Evolutionary conservation across 2,113 vertebrate species (phyloP).

Genomic region (Anhinga anhinga): DNA sequence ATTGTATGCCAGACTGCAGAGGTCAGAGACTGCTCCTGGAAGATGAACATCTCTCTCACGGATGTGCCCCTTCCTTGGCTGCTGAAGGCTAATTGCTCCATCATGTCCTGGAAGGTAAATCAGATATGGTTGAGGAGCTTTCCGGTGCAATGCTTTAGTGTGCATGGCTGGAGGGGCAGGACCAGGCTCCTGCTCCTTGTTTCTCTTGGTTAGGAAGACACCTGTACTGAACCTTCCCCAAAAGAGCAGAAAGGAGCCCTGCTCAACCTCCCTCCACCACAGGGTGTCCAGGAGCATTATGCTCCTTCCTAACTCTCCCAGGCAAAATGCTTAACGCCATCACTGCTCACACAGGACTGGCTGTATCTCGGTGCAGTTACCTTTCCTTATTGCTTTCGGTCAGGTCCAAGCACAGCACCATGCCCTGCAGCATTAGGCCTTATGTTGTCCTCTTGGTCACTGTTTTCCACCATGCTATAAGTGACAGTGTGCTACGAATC

Average conservation of each 20-base stretch:
- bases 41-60: fast-evolving
- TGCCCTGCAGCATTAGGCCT: neutral
- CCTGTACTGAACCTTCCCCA: neutral
- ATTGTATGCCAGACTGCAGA: neutral
- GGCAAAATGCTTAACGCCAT: neutral
- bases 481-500: neutral
- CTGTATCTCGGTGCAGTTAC: neutral
- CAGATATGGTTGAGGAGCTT: neutral
- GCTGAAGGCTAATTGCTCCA: neutral
- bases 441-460: neutral
- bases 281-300: neutral
- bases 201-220: neutral
- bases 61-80: neutral
- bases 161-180: neutral
- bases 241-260: neutral
- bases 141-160: neutral
- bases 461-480: neutral
- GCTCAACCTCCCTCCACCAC: neutral
- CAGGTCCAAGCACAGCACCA: neutral
- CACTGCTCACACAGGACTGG: neutral
- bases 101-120: neutral
- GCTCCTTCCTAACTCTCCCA: neutral
- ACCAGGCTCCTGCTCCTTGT: neutral
- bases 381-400: neutral
- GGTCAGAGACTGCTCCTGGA: neutral